phyloP scores from a whole-genome alignment of 2,797 vertebrate species.

The Hydrolagus colliei region DNA sequence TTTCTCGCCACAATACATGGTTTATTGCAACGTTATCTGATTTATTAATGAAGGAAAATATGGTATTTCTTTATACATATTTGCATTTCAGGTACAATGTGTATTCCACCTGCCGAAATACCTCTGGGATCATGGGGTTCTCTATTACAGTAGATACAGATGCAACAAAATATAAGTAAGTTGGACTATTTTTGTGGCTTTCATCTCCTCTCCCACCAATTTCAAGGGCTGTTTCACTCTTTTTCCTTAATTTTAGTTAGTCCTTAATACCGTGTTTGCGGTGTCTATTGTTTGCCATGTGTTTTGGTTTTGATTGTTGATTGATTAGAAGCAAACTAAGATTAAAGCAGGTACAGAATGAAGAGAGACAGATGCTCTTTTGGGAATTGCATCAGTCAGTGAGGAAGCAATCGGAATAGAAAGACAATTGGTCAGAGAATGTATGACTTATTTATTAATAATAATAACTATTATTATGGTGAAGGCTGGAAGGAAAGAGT shows the following conservation, averaged over 20 bases:
- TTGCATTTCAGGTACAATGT: conserved; percentile 71
- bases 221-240: background rate
- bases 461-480: no score
- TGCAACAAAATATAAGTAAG: conserved; percentile 88
- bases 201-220: background rate
- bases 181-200: no score
- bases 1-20: background rate
- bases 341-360: background rate
- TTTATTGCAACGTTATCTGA: background rate
- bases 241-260: background rate
- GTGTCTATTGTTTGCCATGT: background rate
- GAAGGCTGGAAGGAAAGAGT: no score
- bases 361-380: background rate
- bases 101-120: conserved; percentile 86
- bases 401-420: background rate
- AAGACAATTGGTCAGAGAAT: no score
- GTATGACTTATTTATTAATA: no score
- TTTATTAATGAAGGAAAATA: background rate
- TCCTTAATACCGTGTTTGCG: background rate
- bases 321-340: no score
- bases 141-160: conserved; percentile 88
- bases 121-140: conserved; percentile 87
- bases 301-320: background rate
- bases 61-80: background rate
- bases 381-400: background rate